These are phyloP conservation scores for Halictus rubicundus DNA, from an alignment of 1,140 invertebrate species.

Conservation along the genomic window DNA sequence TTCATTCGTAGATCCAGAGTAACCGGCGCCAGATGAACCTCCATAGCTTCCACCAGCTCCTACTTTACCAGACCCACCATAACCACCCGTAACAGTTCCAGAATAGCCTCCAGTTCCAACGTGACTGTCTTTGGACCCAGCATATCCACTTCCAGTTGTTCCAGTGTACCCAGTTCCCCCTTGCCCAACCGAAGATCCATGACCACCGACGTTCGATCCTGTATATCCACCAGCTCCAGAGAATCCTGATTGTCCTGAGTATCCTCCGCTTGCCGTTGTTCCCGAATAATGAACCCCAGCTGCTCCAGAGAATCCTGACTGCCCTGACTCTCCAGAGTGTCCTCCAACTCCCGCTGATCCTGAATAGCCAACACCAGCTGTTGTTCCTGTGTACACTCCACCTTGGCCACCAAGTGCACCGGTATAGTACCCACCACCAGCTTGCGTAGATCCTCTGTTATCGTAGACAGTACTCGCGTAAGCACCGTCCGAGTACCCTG, in stretches of 20 bases:
- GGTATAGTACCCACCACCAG: conserved; percentile 37
- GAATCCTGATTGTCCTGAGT: neutral
- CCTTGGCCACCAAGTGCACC: conserved; percentile 23
- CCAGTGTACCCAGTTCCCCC: conserved; percentile 1
- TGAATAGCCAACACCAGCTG: neutral
- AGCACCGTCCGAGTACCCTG: conserved; percentile 82
- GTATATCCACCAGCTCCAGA: conserved; percentile 16
- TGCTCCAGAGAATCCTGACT: neutral
- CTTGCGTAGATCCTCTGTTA: conserved; percentile 4
- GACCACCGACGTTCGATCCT: neutral
- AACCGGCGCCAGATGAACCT: neutral
- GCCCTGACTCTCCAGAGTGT: neutral
- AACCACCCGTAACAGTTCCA: neutral
- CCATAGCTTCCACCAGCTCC: neutral
- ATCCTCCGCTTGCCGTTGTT: neutral
- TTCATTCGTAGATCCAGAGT: conserved; percentile 8
- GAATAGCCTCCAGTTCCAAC: neutral
- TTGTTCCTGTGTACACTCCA: conserved; percentile 16
- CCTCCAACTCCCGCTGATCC: neutral
- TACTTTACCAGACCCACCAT: neutral
- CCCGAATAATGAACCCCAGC: neutral
- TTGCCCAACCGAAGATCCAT: neutral
- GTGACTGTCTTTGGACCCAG: neutral
- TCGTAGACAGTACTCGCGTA: conserved; percentile 48
- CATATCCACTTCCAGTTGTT: conserved; percentile 16